Evolutionary conservation across 2,113 vertebrate species (phyloP).

Genomic region (Limnothrissa miodon): DNA sequence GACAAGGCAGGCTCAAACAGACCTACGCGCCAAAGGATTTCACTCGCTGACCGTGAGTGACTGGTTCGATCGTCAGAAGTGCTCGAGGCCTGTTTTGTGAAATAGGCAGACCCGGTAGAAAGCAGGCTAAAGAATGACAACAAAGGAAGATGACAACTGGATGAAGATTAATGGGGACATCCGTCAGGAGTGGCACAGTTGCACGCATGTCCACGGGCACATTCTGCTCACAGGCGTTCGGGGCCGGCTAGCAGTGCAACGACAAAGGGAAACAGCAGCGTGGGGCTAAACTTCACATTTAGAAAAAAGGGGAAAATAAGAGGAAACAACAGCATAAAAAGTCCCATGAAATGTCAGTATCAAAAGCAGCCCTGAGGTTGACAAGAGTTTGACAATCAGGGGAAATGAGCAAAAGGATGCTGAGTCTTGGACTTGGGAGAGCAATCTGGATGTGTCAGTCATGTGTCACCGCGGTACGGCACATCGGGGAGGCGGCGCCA

Average conservation of each 20-base stretch:
- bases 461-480: not conserved
- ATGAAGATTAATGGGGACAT: not conserved
- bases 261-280: not conserved
- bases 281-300: not conserved
- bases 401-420: not conserved
- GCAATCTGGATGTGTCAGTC: slow-evolving; percentile 10
- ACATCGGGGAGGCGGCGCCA: not conserved
- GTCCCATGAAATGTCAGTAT: not conserved
- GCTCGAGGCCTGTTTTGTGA: not conserved
- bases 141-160: not conserved
- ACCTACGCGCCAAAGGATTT: not conserved
- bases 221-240: not conserved
- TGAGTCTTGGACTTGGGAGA: not conserved
- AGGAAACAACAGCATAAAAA: not conserved
- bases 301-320: not conserved
- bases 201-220: not conserved
- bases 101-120: not conserved
- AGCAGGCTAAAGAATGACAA: not conserved
- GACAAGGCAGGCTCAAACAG: not conserved
- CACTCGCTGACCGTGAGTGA: not conserved
- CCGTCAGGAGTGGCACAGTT: not conserved
- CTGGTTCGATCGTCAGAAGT: not conserved
- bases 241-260: not conserved
- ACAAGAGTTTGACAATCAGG: not conserved
- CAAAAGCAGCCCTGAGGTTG: not conserved